Base-by-base conservation (phyloP, 35 echinoderm and acorn worm genomes). In the Apostichopus californicus region DNA sequence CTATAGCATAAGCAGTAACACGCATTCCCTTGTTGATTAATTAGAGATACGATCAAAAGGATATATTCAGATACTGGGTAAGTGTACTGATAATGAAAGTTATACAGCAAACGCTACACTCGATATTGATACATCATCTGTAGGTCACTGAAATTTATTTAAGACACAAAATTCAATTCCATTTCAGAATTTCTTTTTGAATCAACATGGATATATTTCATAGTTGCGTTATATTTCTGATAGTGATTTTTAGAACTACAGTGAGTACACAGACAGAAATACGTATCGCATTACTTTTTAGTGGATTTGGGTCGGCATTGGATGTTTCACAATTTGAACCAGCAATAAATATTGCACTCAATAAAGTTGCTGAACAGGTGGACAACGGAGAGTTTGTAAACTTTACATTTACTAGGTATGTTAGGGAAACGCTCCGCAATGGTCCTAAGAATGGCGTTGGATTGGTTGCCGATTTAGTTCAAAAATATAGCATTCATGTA, bases 311-410 rank as follows among this genome's bases (percentile, higher is more conserved):
- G 1, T 20, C 71, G 15, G 7, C 7, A 7, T 60, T 85, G 56
- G 81, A 85, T 52, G 55, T 24, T 21, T 23, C 81, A 56, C 55
- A 85, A 58, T 85, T 85, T 5, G 20, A 85, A 58, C 81, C 52
- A 9, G 15, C 81, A 10, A 59, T 85, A 54, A 52, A 85, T 25
- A 85, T 85, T 85, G 81, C 81, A 9, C 17, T 85, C 0, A 59
- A 60, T 9, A 85, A 5, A 5, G 81, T 85, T 21, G n/a, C 6
- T 1, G 14, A 59, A 8, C 54, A 58, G 7, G 81, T 85, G 9
- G 57, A 85, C 1, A 85, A 58, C 11, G 81, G 81, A 2, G 54
- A 85, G 17, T 58, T 58, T 55, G 6, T 85, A 57, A 58, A 85
- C 55, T 58, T 85, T n/a, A 85, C 57, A 22, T 85, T 85, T 18